These are phyloP conservation scores for Umimayanthus chanpuru DNA, from an alignment of 92 coral and sea anemone species.

Conservation along the genomic window DNA sequence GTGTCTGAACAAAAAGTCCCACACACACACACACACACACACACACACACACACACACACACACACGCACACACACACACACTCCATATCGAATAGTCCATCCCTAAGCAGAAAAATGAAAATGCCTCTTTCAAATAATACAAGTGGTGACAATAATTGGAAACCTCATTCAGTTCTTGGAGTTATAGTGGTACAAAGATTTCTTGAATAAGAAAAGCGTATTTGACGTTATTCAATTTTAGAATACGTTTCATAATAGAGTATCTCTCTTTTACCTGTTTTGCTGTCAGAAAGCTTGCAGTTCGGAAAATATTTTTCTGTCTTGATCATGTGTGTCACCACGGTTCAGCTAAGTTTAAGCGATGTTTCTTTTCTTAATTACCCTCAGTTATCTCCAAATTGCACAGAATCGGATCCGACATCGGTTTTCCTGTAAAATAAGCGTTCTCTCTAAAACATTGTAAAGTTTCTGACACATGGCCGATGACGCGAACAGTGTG, in stretches of 20 bases:
- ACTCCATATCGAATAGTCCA: too few species aligned
- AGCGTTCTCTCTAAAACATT: not conserved
- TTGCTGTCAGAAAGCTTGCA: not conserved
- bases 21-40: too few species aligned
- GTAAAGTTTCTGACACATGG: not conserved
- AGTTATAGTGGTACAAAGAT: too few species aligned
- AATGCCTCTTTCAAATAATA: too few species aligned
- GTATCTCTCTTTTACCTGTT: not conserved
- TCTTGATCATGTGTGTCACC: slow-evolving; percentile 13
- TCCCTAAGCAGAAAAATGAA: too few species aligned
- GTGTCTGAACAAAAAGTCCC: too few species aligned
- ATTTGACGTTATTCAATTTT: too few species aligned
- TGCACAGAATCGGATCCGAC: not conserved
- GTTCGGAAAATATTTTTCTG: not conserved
- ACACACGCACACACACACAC: too few species aligned
- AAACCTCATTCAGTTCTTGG: too few species aligned
- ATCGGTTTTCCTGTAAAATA: not conserved
- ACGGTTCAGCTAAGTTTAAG: not conserved
- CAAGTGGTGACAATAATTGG: too few species aligned
- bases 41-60: too few species aligned
- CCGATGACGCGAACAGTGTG: not conserved
- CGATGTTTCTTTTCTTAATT: not conserved
- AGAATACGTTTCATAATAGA: not conserved
- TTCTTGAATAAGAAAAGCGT: too few species aligned
- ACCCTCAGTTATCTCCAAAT: not conserved